Evolutionary conservation across 1,140 invertebrate genomes (phyloP), one percentile per base, ranked within the genome.

Genomic region (Hesperophylax magnus): DNA sequence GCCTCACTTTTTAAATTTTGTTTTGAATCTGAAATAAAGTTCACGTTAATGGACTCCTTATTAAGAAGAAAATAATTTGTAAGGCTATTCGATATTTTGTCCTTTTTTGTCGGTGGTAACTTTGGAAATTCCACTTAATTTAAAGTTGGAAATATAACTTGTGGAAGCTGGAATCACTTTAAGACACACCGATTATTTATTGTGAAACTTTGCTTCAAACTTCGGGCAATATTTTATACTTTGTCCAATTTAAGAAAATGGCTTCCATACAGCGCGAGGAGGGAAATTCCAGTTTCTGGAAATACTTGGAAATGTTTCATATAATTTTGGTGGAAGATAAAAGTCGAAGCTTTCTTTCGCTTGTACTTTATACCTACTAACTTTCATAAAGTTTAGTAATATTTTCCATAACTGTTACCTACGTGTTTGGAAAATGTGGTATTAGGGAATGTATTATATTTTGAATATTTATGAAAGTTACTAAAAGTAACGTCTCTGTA

Each of bases 121-220:
- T 61, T 53, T 54, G 27, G 52, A 81, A 78, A 81, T 11, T 81
- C 61, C 76, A 78, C 67, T 81, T 78, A 81, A 81, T 81, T 81
- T 81, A 60, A 79, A 79, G 78, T 82, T 79, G 39, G 60, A 79
- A 79, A 76, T 53, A 63, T 67, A 53, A 77, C 71, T 79, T 58
- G 39, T 31, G 31, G 39, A 54, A 61, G 27, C 47, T 54, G 71
- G 72, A 76, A 82, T 82, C 81, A 82, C 81, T 76, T 82, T 82
- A 79, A 79, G 81, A 74, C 77, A 76, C 78, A 76, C 81, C 71
- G 71, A 78, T 82, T 82, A 82, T 82, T 82, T 82, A 82, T 82
- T 65, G 81, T 61, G 58, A 18, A 82, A 82, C 58, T 82, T 82
- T 76, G 75, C 78, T 22, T 6, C 27, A 39, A 82, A 82, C 54